Base-by-base conservation (phyloP, 2,888 invertebrate genomes). In the Ornithoptera alexandrae region DNA sequence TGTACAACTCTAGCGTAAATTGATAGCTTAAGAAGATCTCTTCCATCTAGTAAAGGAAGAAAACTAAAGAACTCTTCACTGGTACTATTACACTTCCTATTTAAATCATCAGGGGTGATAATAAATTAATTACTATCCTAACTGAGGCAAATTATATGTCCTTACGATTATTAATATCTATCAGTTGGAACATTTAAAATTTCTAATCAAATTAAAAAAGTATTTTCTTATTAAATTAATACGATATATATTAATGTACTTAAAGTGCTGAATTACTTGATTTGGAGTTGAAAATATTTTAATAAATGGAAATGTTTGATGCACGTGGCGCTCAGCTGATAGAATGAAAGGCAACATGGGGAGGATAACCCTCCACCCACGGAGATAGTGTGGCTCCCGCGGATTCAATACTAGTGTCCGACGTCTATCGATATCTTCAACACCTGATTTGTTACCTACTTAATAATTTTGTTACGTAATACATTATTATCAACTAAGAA, bases 251-350 rank as follows among this genome's bases (percentile, higher is more conserved):
- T 20, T 36, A 56, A 65, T 22, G 22, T n/a, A 39, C 15, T 65
- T 20, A 39, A 15, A 59, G 6, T 22, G 12, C 18, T 24, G 0
- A 24, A 4, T 18, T 12, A 66, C 24, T n/a, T 30, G 66, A 50
- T 66, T 30, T 46, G 15, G 18, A 5, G 60, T 63, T 20, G n/a
- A 24, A 12, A 8, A 24, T 24, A 20, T 36, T 50, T 20, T 63
- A 20, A 36, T 22, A 5, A 66, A 42, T 65, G 57, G 58, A 18
- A 30, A 60, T 79, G 81, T 76, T 82, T 82, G 72, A 78, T 79
- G 86, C 90, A 91, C 91, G 92, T 90, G 91, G 83, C 83, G 82
- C 87, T 88, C 92, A 92, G 91, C 92, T 92, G 91, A 90, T 83
- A 86, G 86, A 85, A 84, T 74, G 86, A 83, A 87, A 83, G 78